These are phyloP conservation scores for Imbricaverruca yamaguchii DNA, from an alignment of 2,888 invertebrate species.

Conservation along the genomic window DNA sequence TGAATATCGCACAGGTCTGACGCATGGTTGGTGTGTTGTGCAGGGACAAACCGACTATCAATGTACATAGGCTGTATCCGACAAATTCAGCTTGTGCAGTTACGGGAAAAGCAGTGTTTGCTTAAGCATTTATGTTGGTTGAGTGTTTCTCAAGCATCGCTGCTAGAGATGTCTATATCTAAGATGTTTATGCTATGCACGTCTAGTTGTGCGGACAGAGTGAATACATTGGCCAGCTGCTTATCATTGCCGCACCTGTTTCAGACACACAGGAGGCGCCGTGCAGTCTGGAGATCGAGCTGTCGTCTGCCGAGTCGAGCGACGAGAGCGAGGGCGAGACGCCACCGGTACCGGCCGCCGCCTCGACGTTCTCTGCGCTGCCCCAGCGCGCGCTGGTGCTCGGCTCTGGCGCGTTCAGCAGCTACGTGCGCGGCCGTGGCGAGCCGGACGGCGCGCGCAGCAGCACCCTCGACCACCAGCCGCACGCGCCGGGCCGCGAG, in stretches of 20 bases:
- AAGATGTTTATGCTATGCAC: no score
- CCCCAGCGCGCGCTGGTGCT: constrained; percentile 40
- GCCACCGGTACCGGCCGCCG: not conserved
- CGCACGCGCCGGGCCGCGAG: constrained; percentile 46
- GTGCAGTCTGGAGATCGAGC: constrained; percentile 74
- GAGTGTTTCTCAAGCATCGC: no score
- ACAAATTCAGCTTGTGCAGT: no score
- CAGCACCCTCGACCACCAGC: constrained; percentile 24
- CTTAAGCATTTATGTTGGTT: no score
- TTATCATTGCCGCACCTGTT: constrained; percentile 24
- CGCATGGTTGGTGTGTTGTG: no score
- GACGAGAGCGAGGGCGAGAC: constrained; percentile 46
- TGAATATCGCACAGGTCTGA: no score
- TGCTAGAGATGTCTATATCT: no score
- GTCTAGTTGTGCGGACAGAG: no score
- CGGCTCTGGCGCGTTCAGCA: constrained; percentile 62
- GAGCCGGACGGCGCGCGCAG: constrained; percentile 67
- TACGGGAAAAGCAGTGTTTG: no score
- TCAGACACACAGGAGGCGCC: constrained; percentile 91
- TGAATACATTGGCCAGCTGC: no score
- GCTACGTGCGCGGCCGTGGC: constrained; percentile 73
- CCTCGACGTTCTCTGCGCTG: constrained; percentile 34
- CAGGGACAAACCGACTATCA: no score
- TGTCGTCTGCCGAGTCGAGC: constrained; percentile 57
- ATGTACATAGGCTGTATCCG: no score